phyloP scores from a whole-genome alignment of 1,140 invertebrate species.

The Sinella curviseta region DNA sequence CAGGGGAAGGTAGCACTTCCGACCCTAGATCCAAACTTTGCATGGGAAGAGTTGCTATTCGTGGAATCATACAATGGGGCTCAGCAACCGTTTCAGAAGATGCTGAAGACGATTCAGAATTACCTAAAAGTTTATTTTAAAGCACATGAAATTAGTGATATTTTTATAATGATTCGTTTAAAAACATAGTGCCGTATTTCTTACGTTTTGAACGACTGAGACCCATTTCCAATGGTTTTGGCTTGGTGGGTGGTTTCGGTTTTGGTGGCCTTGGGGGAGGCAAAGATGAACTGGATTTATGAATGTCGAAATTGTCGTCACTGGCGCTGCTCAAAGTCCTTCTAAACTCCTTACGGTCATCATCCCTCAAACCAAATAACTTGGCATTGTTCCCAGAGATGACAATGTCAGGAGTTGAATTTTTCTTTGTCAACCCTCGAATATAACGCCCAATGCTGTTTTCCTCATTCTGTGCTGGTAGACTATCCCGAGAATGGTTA shows the following conservation, averaged over 20 bases:
- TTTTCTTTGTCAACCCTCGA: constrained; percentile 38
- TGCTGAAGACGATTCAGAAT: neutral
- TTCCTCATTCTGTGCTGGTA: neutral
- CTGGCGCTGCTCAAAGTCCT: neutral
- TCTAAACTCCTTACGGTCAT: neutral
- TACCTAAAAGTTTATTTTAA: neutral
- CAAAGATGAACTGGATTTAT: neutral
- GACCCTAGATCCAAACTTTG: neutral
- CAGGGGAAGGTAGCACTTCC: neutral
- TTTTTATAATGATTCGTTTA: too few species aligned
- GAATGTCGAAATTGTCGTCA: constrained; percentile 20
- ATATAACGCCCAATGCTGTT: neutral
- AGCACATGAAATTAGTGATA: neutral
- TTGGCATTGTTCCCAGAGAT: constrained; percentile 1
- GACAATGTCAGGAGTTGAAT: constrained; percentile 44
- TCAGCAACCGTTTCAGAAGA: neutral
- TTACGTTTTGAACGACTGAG: neutral
- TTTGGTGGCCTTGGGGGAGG: constrained; percentile 13
- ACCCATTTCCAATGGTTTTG: neutral
- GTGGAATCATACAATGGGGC: too few species aligned
- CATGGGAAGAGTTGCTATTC: neutral
- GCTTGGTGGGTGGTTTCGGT: constrained; percentile 24
- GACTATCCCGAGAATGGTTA: constrained; percentile 1
- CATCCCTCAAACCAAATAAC: neutral
- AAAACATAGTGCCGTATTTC: too few species aligned